A percentile compares a stretch with the other conserved stretches of the same genome.
Conservation (phyloP, 2,888 invertebrate species). For the Cheilosia pagana region DNA sequence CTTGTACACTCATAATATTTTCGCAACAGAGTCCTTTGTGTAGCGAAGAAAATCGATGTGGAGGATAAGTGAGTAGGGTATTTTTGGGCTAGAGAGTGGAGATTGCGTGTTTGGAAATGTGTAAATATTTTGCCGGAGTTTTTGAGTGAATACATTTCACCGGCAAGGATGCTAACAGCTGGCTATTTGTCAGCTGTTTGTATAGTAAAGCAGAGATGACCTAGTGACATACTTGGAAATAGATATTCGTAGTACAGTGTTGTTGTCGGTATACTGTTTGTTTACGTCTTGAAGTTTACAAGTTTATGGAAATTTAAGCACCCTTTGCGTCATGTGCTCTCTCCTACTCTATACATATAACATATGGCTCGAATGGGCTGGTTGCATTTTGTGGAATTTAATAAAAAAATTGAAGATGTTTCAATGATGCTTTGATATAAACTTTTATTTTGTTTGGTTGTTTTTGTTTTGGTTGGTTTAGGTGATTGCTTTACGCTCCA, state of each 20-base stretch:
- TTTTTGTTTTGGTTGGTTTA: no score
- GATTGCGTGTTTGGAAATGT: constrained; percentile 54
- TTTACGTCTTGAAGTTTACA: no score
- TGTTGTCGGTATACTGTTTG: neutral
- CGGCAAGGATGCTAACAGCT: constrained; percentile 33
- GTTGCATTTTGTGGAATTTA: no score
- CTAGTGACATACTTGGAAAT: neutral
- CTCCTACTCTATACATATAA: no score
- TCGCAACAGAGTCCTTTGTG: constrained; percentile 22
- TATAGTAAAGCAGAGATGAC: neutral
- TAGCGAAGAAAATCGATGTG: constrained; percentile 40
- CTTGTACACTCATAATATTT: constrained; percentile 46
- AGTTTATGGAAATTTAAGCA: no score
- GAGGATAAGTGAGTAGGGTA: neutral
- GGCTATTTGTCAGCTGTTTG: constrained; percentile 35
- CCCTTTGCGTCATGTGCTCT: no score
- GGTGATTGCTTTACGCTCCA: no score
- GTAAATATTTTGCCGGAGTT: constrained; percentile 30
- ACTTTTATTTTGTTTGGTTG: no score
- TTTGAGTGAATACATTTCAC: constrained; percentile 34
- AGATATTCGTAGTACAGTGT: neutral
- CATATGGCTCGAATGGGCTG: no score
- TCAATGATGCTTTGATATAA: no score
- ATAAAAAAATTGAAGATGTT: no score
- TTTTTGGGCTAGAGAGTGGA: constrained; percentile 26